Conservation (phyloP, 2,888 invertebrate genomes). For the Nomada ruficornis region DNA sequence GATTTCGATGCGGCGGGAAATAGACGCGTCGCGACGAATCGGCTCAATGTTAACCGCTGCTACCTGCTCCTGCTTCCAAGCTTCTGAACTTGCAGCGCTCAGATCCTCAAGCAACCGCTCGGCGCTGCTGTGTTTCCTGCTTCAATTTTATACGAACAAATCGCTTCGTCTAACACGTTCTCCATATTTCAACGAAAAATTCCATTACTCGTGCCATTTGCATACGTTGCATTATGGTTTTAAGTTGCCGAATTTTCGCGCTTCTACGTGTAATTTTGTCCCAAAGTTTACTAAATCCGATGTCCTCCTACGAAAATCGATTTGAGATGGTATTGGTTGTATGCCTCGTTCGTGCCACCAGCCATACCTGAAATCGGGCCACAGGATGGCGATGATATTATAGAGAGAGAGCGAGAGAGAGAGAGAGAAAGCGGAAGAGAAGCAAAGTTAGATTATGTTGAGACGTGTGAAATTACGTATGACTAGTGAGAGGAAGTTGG, state of each 20-base stretch:
- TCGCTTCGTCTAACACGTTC: background rate
- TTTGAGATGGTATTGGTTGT: constrained; percentile 69
- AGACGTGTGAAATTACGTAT: constrained; percentile 69
- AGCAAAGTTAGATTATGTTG: background rate
- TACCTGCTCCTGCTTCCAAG: no score
- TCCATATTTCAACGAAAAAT: background rate
- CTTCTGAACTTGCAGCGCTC: no score
- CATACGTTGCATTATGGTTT: constrained; percentile 14
- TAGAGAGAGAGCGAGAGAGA: no score
- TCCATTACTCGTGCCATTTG: background rate
- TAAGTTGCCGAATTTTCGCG: constrained; percentile 70
- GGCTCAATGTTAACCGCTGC: background rate
- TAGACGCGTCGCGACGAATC: constrained; percentile 27
- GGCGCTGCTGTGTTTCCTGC: constrained; percentile 2
- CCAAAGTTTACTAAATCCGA: constrained; percentile 77
- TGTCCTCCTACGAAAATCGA: constrained; percentile 77
- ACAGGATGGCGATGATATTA: background rate
- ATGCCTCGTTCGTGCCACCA: constrained; percentile 80
- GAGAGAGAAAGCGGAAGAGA: background rate
- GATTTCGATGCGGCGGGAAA: constrained; percentile 53
- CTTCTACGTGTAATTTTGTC: constrained; percentile 76
- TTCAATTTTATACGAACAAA: background rate
- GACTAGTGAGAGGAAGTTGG: constrained; percentile 76
- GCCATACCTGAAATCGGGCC: constrained; percentile 73
- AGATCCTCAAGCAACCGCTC: background rate